Conservation (phyloP, 2,797 vertebrate species). For the Tinamus major region DNA sequence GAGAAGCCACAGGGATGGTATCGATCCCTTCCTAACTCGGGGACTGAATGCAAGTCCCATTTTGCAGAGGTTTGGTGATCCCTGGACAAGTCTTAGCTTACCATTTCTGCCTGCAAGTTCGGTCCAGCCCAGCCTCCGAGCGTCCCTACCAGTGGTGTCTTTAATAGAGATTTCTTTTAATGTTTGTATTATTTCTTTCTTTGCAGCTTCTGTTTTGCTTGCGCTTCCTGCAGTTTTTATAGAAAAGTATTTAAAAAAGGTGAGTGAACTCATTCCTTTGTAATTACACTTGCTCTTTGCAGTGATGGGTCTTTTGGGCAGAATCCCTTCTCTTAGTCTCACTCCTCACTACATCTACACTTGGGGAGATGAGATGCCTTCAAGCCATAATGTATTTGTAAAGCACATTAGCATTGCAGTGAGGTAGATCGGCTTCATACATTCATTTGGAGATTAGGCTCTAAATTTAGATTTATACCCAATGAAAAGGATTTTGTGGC, state of each 20-base stretch:
- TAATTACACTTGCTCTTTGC: background rate
- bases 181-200: background rate
- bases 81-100: background rate
- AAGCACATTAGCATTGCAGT: constrained; percentile 45
- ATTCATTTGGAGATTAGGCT: constrained; percentile 15
- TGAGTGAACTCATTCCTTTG: background rate
- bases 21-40: background rate
- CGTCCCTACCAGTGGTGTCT: background rate
- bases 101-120: background rate
- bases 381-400: constrained; percentile 13
- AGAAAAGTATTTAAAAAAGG: background rate
- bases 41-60: background rate
- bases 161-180: background rate
- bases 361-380: constrained; percentile 6
- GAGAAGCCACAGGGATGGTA: background rate
- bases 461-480: constrained; percentile 45
- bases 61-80: background rate
- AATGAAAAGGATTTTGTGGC: background rate
- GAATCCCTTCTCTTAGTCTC: background rate
- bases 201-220: background rate
- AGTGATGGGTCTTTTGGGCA: background rate
- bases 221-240: background rate
- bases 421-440: background rate
- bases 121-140: background rate
- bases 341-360: background rate